Evolutionary conservation across 2,113 vertebrate species (phyloP), one percentile per base, ranked within the genome.

Genomic region (Antigone vipio): DNA sequence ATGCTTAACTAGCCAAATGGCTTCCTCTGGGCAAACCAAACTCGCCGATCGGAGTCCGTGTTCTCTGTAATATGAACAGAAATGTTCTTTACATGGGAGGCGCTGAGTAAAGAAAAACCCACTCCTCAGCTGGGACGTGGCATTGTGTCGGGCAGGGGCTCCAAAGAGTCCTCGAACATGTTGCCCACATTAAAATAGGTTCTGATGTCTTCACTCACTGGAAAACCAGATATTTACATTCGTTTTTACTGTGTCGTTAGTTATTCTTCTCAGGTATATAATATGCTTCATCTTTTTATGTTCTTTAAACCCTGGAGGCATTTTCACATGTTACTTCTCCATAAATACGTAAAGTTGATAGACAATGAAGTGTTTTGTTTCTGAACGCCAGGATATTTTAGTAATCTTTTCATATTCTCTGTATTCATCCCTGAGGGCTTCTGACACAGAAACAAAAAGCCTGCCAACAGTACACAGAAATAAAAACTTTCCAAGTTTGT

Each of bases 141-240:
- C 40, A 79, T 68, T 74, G 49, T 69, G 27, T n/a, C 2, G 10
- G 76, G 34, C 34, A 11, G n/a, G 9, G 53, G 72, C 89, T 95
- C 88, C 62, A 49, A 74, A 83, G 91, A 92, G 19, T 38, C 59
- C 73, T 30, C 15, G 5, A 75, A 32, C 27, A 32, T 9, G 0
- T 30, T 83, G 63, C 67, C 49, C 66, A 40, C n/a, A 2, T 52
- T 90, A 12, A 78, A 88, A 72, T 21, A 35, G 55, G 53, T 27
- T 92, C 72, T 68, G 11, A 9, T 60, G 26, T 69, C 66, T 77
- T 93, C 66, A 12, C 18, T 95, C 68, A 49, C 21, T 52, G 88
- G 17, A 71, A 87, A 60, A 79, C 81, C 81, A 94, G 89, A 95
- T 93, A 96, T 95, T 97, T 96, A 75, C 78, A 59, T 95, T 91